These are phyloP conservation scores for Sclerurus mexicanus DNA, from an alignment of 2,113 vertebrate genomes.

Conservation along the genomic window DNA sequence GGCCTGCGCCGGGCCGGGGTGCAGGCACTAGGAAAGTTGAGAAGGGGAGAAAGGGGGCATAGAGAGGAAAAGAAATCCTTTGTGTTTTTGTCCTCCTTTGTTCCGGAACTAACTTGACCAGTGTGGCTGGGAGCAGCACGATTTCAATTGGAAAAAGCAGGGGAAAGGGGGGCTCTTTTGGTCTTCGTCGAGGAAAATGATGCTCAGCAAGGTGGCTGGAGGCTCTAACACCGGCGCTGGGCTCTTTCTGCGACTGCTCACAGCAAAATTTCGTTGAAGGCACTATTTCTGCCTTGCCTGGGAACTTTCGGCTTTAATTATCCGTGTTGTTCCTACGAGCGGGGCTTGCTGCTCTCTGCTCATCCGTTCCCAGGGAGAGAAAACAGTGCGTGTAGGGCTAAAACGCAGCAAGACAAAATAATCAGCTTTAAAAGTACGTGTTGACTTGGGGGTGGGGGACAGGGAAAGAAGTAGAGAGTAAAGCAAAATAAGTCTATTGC, in stretches of 20 bases:
- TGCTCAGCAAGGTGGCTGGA: background rate
- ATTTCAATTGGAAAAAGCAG: background rate
- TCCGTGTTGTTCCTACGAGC: background rate
- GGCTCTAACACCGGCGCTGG: background rate
- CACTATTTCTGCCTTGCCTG: background rate
- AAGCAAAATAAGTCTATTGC: constrained; percentile 41
- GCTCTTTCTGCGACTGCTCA: background rate
- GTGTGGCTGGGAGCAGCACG: background rate
- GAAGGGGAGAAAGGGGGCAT: background rate
- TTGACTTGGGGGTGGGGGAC: background rate
- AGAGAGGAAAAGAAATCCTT: background rate
- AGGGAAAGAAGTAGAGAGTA: background rate
- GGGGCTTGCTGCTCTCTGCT: background rate
- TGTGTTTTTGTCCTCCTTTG: constrained; percentile 42
- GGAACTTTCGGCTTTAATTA: constrained; percentile 35
- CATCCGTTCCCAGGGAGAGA: background rate
- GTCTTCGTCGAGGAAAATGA: background rate
- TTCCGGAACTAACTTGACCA: constrained; percentile 41
- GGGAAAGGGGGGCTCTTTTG: background rate
- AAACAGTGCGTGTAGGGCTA: background rate
- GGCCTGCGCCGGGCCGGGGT: background rate
- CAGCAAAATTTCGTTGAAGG: constrained; percentile 37
- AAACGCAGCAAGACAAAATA: constrained; percentile 34
- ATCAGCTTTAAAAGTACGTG: constrained; percentile 16
- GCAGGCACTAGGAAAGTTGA: background rate